Conservation (phyloP, 2,797 vertebrate genomes). For the Paedocypris micromegethes region DNA sequence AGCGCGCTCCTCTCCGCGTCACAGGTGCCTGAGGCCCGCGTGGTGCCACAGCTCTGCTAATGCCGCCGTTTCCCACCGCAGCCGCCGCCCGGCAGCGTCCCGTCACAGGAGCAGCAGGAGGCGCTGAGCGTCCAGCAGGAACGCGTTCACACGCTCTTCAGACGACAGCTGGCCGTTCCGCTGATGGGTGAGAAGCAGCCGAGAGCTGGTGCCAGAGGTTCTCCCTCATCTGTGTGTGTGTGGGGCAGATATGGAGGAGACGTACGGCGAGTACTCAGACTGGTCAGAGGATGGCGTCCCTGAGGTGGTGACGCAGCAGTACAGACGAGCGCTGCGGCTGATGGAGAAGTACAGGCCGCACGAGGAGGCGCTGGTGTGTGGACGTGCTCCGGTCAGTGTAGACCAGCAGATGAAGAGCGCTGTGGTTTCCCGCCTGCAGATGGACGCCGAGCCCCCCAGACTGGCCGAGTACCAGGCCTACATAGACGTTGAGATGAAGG, state of each 20-base stretch:
- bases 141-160: constrained; percentile 87
- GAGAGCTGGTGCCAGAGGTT: constrained; percentile 35
- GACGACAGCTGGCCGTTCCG: constrained; percentile 87
- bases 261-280: constrained; percentile 86
- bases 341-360: constrained; percentile 78
- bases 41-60: background rate
- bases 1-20: constrained; percentile 85
- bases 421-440: constrained; percentile 56
- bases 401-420: background rate
- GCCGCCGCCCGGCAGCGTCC: constrained; percentile 82
- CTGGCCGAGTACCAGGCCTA: constrained; percentile 89
- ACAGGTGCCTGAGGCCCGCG: constrained; percentile 68
- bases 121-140: constrained; percentile 81
- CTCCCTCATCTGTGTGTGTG: constrained; percentile 1
- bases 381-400: background rate
- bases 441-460: constrained; percentile 86
- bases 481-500: constrained; percentile 88
- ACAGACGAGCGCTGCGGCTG: constrained; percentile 80
- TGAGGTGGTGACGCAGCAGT: constrained; percentile 69
- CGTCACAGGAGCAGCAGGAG: constrained; percentile 80
- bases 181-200: constrained; percentile 79
- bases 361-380: constrained; percentile 83
- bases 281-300: constrained; percentile 86
- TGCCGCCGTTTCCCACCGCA: constrained; percentile 52
- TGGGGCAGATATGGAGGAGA: constrained; percentile 85